Conservation (phyloP, 2,797 vertebrate species). For the Pangasius sanitwongsei region DNA sequence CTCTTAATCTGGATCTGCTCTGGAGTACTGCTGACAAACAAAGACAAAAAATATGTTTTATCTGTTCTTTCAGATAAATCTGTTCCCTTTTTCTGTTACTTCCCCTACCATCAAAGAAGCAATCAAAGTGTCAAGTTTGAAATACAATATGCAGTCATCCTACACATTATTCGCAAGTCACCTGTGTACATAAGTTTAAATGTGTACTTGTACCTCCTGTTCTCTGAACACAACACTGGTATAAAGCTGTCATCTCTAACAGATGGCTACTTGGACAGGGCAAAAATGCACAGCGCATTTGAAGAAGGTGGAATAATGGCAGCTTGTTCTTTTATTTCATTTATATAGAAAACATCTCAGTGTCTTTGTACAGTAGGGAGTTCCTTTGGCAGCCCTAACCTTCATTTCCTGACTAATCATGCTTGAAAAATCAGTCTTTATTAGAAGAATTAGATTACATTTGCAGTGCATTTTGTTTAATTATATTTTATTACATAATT, state of each 20-base stretch:
- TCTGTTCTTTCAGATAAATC: background rate
- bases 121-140: conserved; percentile 1
- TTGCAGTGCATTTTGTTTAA: background rate
- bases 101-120: background rate
- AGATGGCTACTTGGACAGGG: background rate
- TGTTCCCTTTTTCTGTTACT: background rate
- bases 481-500: background rate
- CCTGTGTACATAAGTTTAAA: background rate
- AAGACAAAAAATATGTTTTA: background rate
- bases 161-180: background rate
- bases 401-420: background rate
- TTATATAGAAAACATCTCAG: background rate
- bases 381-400: background rate
- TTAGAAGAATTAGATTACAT: background rate
- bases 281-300: background rate
- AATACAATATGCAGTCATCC: background rate
- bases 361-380: background rate
- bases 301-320: background rate
- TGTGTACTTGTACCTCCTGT: background rate
- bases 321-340: background rate
- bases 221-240: background rate
- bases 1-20: background rate
- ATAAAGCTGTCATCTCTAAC: background rate
- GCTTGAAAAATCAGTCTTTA: background rate
- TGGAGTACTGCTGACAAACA: background rate